Evolutionary conservation across 2,113 vertebrate genomes (phyloP).

Genomic region (Rhipidura dahli): DNA sequence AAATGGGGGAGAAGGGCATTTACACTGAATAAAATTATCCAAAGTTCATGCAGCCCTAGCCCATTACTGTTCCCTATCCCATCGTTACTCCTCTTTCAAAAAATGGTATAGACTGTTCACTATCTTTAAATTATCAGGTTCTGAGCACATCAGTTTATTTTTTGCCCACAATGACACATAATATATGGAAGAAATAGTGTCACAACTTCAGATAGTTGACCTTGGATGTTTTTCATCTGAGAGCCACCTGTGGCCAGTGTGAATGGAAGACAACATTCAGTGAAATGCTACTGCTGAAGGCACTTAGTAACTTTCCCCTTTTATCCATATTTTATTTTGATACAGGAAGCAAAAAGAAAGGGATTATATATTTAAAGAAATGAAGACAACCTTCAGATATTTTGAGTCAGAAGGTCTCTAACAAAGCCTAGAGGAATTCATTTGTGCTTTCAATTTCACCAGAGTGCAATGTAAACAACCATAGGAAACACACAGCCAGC

Average conservation of each 20-base stretch:
- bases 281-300: background rate
- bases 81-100: background rate
- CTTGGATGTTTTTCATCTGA: background rate
- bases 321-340: background rate
- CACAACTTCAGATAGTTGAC: background rate
- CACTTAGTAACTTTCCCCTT: background rate
- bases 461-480: constrained; percentile 29
- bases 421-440: constrained; percentile 32
- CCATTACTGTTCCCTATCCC: background rate
- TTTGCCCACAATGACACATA: background rate
- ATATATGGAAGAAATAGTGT: background rate
- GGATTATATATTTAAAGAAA: background rate
- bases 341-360: background rate
- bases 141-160: background rate
- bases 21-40: background rate
- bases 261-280: background rate
- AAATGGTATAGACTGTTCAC: background rate
- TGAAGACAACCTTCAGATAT: background rate
- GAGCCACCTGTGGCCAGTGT: background rate
- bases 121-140: background rate
- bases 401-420: background rate
- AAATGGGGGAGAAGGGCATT: background rate
- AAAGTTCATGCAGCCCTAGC: background rate
- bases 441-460: constrained; percentile 33
- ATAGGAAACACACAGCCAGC: constrained; percentile 16